Conservation (phyloP, 2,797 vertebrate species). For the Malurus leucopterus region DNA sequence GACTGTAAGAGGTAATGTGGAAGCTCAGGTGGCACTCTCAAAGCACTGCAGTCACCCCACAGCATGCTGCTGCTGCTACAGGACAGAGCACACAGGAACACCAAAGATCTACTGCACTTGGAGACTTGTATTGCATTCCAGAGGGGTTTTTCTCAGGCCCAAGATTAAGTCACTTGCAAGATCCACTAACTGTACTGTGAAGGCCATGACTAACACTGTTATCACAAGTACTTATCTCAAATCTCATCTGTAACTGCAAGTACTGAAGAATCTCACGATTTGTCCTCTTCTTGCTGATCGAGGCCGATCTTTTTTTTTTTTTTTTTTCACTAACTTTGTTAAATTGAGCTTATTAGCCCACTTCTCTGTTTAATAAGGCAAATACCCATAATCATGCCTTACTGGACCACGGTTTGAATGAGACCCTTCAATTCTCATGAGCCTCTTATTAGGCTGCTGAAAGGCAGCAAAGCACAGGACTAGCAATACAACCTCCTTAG, state of each 20-base stretch:
- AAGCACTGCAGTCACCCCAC: not conserved
- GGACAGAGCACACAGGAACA: not conserved
- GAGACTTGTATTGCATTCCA: not conserved
- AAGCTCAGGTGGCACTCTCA: not conserved
- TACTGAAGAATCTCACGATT: not conserved
- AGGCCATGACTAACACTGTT: not conserved
- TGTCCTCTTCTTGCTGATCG: not conserved
- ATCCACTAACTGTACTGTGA: not conserved
- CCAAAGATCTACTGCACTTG: too few species aligned
- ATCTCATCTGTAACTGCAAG: not conserved
- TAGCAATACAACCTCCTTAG: not conserved
- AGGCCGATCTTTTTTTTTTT: too few species aligned
- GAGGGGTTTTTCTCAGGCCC: not conserved
- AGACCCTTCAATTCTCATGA: not conserved
- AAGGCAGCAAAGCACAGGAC: not conserved
- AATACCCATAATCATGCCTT: not conserved
- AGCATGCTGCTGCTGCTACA: accelerated
- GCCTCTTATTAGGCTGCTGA: not conserved
- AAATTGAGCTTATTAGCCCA: not conserved
- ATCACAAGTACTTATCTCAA: not conserved
- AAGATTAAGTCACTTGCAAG: not conserved
- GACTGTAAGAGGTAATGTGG: not conserved
- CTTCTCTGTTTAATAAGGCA: not conserved
- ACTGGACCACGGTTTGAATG: not conserved
- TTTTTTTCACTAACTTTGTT: not conserved